A percentile compares a stretch with the other conserved stretches of the same genome.
These are phyloP conservation scores for Capitulum mitella DNA, from an alignment of 2,888 invertebrate species.

Conservation along the genomic window DNA sequence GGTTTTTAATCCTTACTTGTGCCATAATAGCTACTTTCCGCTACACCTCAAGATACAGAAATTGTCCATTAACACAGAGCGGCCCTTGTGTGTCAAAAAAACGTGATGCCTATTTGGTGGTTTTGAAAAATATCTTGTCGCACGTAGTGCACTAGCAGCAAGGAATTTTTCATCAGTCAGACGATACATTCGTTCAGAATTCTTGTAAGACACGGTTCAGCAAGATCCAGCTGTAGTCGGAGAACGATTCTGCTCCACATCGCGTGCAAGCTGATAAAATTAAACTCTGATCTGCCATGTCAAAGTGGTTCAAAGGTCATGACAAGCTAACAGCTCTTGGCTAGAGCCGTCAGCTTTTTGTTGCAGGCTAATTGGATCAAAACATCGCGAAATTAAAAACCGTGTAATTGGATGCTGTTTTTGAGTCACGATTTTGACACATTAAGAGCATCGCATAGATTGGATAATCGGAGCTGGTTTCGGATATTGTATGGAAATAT, in stretches of 20 bases:
- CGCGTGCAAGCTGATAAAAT: conserved; percentile 1
- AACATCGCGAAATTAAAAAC: not conserved
- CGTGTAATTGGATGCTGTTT: conserved; percentile 6
- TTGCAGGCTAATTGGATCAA: not conserved
- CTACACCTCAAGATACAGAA: too few relatives aligned
- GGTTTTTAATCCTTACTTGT: too few relatives aligned
- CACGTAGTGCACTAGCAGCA: too few relatives aligned
- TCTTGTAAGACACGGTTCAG: too few relatives aligned
- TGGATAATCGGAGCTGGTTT: not conserved
- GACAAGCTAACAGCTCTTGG: conserved; percentile 4
- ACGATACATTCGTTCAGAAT: too few relatives aligned
- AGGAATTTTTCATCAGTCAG: too few relatives aligned
- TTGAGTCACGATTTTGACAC: conserved; percentile 18
- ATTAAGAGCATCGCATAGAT: not conserved
- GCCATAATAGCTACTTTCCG: too few relatives aligned
- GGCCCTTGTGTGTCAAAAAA: too few relatives aligned
- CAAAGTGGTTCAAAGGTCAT: conserved; percentile 17
- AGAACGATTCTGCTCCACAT: not conserved
- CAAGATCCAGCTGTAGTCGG: too few relatives aligned
- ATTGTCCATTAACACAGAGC: too few relatives aligned
- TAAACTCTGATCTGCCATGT: not conserved
- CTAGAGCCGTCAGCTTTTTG: not conserved
- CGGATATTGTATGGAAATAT: not conserved
- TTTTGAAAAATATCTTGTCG: too few relatives aligned
- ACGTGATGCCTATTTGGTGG: too few relatives aligned